Conservation (phyloP, 1,140 invertebrate species). For the Penaeus indicus region DNA sequence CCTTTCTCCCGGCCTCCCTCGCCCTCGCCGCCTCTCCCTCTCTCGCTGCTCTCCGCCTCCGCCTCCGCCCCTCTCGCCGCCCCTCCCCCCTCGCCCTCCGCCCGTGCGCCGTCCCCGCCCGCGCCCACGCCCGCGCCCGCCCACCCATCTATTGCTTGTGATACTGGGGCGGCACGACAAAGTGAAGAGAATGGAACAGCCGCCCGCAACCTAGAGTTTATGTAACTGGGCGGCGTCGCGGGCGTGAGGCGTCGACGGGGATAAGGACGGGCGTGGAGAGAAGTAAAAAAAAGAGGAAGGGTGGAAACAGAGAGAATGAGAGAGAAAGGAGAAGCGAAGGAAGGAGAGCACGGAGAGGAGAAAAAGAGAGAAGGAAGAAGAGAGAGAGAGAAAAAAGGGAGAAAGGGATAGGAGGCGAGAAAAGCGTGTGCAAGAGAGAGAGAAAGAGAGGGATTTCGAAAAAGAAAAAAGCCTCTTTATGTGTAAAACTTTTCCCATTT, state of each 20-base stretch:
- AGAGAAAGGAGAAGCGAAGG: neutral
- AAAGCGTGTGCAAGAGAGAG: neutral
- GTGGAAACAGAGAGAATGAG: neutral
- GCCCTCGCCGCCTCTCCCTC: neutral
- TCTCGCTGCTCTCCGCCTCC: neutral
- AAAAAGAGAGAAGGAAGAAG: neutral
- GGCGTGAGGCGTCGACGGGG: neutral
- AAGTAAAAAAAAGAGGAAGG: neutral
- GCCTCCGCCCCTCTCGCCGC: neutral
- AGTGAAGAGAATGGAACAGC: no score
- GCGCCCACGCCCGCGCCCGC: neutral
- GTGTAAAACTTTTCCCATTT: neutral
- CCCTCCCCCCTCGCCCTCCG: no score
- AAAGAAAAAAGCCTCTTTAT: neutral
- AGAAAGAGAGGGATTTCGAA: neutral
- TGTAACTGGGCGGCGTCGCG: neutral
- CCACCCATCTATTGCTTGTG: neutral
- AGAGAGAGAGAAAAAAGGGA: neutral
- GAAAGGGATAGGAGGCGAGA: neutral
- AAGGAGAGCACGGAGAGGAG: neutral
- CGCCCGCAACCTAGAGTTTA: neutral
- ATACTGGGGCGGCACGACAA: neutral
- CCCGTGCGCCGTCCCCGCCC: no score
- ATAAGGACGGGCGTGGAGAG: neutral
- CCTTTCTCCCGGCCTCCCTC: slow-evolving; percentile 6